Conservation (phyloP, 2,797 vertebrate species). For the Lagorchestes hirsutus region DNA sequence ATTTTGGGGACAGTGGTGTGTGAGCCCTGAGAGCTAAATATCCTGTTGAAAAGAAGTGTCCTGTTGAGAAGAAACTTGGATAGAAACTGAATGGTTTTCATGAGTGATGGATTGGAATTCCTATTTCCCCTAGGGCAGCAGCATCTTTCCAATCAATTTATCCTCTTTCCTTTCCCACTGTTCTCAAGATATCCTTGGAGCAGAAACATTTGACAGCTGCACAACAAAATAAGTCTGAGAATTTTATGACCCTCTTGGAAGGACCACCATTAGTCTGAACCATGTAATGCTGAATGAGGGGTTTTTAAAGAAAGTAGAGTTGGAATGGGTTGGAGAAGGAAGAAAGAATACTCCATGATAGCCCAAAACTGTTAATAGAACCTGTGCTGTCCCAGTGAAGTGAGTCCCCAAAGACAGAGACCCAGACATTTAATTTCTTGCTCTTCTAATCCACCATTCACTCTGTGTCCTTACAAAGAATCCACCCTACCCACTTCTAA, state of each 20-base stretch:
- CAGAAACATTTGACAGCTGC: not conserved
- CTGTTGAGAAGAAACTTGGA: not conserved
- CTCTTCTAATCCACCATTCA: not conserved
- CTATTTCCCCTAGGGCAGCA: not conserved
- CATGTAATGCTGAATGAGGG: not conserved
- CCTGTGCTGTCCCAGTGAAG: not conserved
- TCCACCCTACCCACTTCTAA: not conserved
- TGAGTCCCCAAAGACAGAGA: not conserved
- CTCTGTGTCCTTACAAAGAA: not conserved
- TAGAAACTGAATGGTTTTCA: not conserved
- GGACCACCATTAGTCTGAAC: not conserved
- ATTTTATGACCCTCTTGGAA: not conserved
- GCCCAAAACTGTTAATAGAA: not conserved
- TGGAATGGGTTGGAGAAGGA: not conserved
- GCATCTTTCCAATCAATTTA: not conserved
- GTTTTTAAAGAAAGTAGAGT: not conserved
- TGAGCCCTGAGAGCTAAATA: not conserved
- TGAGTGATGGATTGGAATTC: not conserved
- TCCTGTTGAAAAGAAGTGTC: not conserved
- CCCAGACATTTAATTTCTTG: not conserved
- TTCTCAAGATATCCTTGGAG: not conserved
- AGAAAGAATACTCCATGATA: not conserved
- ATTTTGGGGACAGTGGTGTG: not conserved
- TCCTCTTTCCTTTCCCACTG: not conserved
- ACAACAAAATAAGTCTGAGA: slow-evolving; percentile 21